phyloP scores from a whole-genome alignment of 2,797 vertebrate species.

The Cichlasoma orientale region DNA sequence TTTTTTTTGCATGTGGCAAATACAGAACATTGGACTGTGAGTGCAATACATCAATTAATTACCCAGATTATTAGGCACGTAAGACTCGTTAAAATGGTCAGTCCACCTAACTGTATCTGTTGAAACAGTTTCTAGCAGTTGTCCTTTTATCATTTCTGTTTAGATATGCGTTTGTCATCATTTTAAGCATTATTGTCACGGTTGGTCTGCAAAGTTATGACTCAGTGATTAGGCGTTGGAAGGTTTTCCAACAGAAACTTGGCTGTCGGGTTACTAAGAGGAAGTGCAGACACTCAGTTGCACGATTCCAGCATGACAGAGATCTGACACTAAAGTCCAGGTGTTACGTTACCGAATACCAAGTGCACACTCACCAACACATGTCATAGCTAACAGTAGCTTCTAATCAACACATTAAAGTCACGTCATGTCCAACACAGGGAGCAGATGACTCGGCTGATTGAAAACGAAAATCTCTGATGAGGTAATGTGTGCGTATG shows the following conservation, averaged over 20 bases:
- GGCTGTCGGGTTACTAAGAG: slow-evolving; percentile 14
- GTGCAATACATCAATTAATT: neutral
- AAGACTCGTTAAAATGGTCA: neutral
- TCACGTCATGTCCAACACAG: neutral
- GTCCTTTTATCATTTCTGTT: neutral
- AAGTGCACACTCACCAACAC: neutral
- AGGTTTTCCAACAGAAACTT: slow-evolving; percentile 45
- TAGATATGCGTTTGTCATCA: slow-evolving; percentile 25
- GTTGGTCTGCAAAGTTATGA: slow-evolving; percentile 50
- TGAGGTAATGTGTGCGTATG: neutral
- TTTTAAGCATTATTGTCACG: slow-evolving; percentile 16
- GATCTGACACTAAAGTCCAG: slow-evolving; percentile 38
- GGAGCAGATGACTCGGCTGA: neutral
- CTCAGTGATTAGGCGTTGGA: slow-evolving; percentile 42
- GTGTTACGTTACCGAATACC: slow-evolving; percentile 17
- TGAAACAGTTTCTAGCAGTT: neutral
- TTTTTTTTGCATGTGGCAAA: neutral
- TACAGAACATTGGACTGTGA: neutral
- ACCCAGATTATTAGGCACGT: neutral
- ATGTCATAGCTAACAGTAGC: slow-evolving; percentile 16
- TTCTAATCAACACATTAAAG: slow-evolving; percentile 27
- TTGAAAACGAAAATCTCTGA: neutral
- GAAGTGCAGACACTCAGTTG: slow-evolving; percentile 18
- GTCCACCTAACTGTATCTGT: neutral
- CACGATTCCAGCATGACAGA: slow-evolving; percentile 31